phyloP scores from a whole-genome alignment of 2,113 vertebrate genomes.

The Grus americana region DNA sequence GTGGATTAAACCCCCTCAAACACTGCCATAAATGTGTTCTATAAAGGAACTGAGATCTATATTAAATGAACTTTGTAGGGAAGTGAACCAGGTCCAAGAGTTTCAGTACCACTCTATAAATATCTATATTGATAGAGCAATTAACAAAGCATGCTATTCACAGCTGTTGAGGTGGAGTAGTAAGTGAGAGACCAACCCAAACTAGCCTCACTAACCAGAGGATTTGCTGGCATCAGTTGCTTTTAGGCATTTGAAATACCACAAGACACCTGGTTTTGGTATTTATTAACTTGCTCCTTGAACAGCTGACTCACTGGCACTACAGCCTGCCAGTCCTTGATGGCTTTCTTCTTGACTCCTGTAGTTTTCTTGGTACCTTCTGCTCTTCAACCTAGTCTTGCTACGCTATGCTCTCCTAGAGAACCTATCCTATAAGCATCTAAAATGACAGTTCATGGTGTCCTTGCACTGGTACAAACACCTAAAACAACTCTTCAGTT shows the following conservation, averaged over 20 bases:
- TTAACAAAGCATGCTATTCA: accelerated
- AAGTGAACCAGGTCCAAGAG: not conserved
- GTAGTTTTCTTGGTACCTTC: not conserved
- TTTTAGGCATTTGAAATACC: not conserved
- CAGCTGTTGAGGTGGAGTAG: not conserved
- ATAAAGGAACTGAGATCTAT: not conserved
- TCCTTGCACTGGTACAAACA: not conserved
- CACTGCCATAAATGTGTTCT: accelerated
- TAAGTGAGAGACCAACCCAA: not conserved
- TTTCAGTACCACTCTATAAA: not conserved
- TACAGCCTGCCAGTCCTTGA: not conserved
- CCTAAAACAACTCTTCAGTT: not conserved
- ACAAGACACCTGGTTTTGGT: not conserved
- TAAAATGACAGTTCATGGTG: accelerated
- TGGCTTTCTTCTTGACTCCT: not conserved
- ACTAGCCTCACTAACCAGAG: not conserved
- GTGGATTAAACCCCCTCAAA: not conserved
- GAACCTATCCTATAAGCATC: accelerated
- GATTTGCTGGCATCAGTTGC: not conserved
- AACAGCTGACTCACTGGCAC: not conserved
- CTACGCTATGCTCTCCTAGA: not conserved
- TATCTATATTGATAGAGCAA: not conserved
- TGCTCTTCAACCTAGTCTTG: not conserved
- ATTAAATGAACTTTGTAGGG: not conserved
- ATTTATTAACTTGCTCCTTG: not conserved